These are phyloP conservation scores for Elegia similella DNA, from an alignment of 2,888 invertebrate species.

Conservation along the genomic window DNA sequence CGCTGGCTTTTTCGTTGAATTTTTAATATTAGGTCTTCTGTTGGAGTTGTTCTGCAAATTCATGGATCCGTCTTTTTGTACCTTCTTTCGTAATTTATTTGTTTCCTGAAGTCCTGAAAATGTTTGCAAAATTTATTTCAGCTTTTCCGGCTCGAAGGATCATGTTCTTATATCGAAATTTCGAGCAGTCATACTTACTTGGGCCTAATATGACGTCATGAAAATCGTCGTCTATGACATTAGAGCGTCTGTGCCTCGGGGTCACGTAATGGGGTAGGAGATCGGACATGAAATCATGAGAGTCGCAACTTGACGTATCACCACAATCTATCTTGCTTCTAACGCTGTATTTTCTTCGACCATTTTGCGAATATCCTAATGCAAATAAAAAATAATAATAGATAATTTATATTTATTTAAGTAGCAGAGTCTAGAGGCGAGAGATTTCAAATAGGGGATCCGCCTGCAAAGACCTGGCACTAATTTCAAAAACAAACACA, in stretches of 20 bases:
- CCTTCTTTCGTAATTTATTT: slow-evolving; percentile 40
- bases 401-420: no score
- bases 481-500: no score
- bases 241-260: slow-evolving; percentile 56
- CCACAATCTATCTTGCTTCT: slow-evolving; percentile 55
- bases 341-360: slow-evolving; percentile 49
- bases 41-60: slow-evolving; percentile 32
- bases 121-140: neutral
- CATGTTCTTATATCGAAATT: neutral
- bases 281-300: slow-evolving; percentile 68
- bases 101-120: slow-evolving; percentile 39
- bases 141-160: no score
- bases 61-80: slow-evolving; percentile 35
- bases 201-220: slow-evolving; percentile 65
- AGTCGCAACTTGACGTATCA: slow-evolving; percentile 45
- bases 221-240: slow-evolving; percentile 60
- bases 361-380: slow-evolving; percentile 36
- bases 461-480: no score
- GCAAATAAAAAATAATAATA: neutral
- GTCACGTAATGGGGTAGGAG: slow-evolving; percentile 73
- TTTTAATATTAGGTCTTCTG: slow-evolving; percentile 42
- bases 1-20: slow-evolving; percentile 43
- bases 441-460: no score
- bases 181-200: slow-evolving; percentile 38
- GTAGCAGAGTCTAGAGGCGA: no score